Evolutionary conservation across 2,888 invertebrate species (phyloP), one percentile per base, ranked within the genome.

Genomic region (Erynnis tages): DNA sequence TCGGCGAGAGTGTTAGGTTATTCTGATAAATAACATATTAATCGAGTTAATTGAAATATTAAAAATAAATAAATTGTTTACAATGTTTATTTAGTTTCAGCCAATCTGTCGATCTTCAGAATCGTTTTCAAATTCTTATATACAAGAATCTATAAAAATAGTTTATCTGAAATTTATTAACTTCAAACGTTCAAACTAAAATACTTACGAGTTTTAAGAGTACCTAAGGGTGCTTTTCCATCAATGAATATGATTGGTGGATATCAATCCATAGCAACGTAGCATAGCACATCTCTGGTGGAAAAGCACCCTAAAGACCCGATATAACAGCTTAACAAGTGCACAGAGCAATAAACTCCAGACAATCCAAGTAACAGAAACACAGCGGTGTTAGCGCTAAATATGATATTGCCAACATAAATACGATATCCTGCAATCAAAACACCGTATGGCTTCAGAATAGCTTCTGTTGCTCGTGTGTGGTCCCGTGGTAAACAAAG

Each of bases 361-460:
- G 25, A 43, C 43, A 23, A 45, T 47, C 46, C 40, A 29, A 52
- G 30, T 40, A 35, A 46, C 40, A 32, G 40, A 19, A 32, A 44
- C 30, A 30, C n/a, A 30, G 43, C 40, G 19, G 19, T 38, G 47
- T 48, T 38, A 38, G 54, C 50, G 61, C 69, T 74, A 76, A 79
- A 80, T 81, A 73, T 77, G 78, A 82, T 80, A 82, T 80, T 76
- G 71, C 69, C 67, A 67, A 69, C 68, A 75, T 76, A 76, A 82
- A 81, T 78, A 75, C 79, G 78, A 83, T 85, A 82, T 87, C 86
- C 84, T 83, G 86, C 84, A 81, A 82, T 85, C 73, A 83, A 84
- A 79, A 74, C 69, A 63, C 34, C 38, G 71, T 79, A 83, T 71
- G 82, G 82, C 80, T 82, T 82, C 81, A 59, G 60, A 35, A 29